phyloP scores from a whole-genome alignment of 2,888 invertebrate species.

The Oxycera nigricornis region DNA sequence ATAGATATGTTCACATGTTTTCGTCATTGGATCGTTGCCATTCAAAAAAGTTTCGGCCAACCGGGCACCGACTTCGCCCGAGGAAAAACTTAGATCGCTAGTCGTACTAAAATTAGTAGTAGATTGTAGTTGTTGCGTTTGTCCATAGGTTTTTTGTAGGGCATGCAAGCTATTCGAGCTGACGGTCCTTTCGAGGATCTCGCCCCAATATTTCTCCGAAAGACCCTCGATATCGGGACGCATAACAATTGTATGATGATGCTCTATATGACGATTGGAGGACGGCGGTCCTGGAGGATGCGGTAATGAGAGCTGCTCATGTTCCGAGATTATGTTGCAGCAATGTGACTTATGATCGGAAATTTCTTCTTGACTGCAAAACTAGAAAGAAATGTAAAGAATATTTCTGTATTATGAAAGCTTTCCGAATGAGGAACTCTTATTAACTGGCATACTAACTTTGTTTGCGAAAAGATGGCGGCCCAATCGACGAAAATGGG shows the following conservation, averaged over 20 bases:
- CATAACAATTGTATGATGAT: conserved; percentile 47
- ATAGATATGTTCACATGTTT: conserved; percentile 60
- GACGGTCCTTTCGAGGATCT: conserved; percentile 79
- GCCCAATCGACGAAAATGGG: conserved; percentile 82
- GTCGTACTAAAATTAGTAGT: conserved; percentile 58
- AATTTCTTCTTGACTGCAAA: conserved; percentile 58
- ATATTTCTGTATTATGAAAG: too few species aligned
- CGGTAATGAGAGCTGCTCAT: conserved; percentile 60
- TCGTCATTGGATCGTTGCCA: conserved; percentile 55
- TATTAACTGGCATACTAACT: conserved; percentile 71
- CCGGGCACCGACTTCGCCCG: conserved; percentile 41
- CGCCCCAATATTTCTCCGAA: conserved; percentile 77
- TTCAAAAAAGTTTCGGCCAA: conserved; percentile 52
- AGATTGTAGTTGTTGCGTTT: conserved; percentile 55
- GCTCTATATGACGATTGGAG: conserved; percentile 52
- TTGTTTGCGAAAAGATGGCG: conserved; percentile 77
- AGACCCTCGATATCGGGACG: conserved; percentile 71
- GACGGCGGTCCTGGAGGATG: conserved; percentile 60
- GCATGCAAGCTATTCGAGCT: conserved; percentile 79
- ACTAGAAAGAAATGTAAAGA: conserved; percentile 52
- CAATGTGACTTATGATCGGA: conserved; percentile 61
- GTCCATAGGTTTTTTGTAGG: conserved; percentile 64
- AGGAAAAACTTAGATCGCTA: conserved; percentile 58
- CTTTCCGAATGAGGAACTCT: too few species aligned
- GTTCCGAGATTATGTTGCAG: conserved; percentile 59